phyloP scores from a whole-genome alignment of 2,113 vertebrate genomes.

The Hypocryptadius cinnamomeus region DNA sequence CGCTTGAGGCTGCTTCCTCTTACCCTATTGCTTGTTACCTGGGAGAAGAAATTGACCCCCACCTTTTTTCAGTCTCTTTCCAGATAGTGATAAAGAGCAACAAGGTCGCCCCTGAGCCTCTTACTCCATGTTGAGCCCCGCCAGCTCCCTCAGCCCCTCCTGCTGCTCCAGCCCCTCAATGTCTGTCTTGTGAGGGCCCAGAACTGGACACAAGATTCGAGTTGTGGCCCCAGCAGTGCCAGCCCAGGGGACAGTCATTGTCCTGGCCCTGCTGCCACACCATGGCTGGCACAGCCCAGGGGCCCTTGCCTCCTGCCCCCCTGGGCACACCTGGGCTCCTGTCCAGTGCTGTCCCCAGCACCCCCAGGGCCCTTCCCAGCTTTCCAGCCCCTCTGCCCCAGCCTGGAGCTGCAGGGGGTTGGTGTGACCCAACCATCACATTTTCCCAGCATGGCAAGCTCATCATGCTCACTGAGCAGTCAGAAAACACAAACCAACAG shows the following conservation, averaged over 20 bases:
- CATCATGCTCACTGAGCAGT: background rate
- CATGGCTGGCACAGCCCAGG: background rate
- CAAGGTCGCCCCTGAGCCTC: background rate
- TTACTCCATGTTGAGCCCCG: background rate
- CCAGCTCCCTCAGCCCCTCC: background rate
- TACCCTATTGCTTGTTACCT: rapidly evolving
- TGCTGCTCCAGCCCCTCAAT: background rate
- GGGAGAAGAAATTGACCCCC: rapidly evolving
- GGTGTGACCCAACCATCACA: background rate
- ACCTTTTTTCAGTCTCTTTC: background rate
- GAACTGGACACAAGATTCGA: background rate
- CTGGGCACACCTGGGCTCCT: background rate
- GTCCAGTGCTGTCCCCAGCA: background rate
- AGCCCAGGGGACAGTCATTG: background rate
- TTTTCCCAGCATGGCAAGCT: background rate
- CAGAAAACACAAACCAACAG: background rate
- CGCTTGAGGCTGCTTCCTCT: background rate
- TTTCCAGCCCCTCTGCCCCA: background rate
- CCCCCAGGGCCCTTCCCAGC: background rate
- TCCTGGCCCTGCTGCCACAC: background rate
- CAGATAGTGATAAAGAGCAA: background rate
- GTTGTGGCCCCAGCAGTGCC: background rate
- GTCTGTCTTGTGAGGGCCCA: background rate
- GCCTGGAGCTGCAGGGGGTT: background rate
- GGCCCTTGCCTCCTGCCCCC: background rate